Base-by-base conservation (phyloP, 2,797 vertebrate species). In the Austrolebias charrua region DNA sequence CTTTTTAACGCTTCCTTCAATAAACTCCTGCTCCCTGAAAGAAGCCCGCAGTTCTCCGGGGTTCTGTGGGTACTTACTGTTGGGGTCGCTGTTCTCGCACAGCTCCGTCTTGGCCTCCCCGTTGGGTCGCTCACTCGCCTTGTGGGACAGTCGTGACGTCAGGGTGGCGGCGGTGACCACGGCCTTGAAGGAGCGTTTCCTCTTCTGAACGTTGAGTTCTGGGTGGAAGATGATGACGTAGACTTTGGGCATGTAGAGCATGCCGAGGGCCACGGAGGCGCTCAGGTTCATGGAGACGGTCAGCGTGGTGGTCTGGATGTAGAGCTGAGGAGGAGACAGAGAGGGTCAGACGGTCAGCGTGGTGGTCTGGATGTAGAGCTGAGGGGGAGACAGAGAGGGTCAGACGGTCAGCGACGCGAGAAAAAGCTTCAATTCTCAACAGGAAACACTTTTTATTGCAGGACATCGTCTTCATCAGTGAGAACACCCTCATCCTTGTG, bases 211-310 rank as follows among this genome's bases (percentile, higher is more conserved):
- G 60, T 97, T 97, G 69, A 96, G 94, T 86, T 97, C 95, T 0
- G 95, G 95, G 86, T 96, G 95, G 91, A 96, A 95, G 90, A 97
- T 93, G 92, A 97, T 96, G 91, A 97, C 94, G 86, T 97, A 97
- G 66, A 97, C 95, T 90, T 97, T 97, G 73, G 95, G 95, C 94
- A 97, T 93, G 90, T 95, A 97, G 69, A 97, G 95, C 95, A 97
- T 94, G 78, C 95, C 95, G 79, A 97, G 93, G 31, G 95, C 94
- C 86, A 97, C 95, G 2, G 95, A 96, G 0, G 95, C 95, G 71
- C 95, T 96, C 86, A 97, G 86, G 90, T 95, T 96, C 95, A 96
- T 96, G 90, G 95, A 96, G 91, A 96, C 94, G 71, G 95, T 96
- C 66, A 96, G 92, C 0, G 95, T 97, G 90, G 95, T 95, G 7